phyloP scores from a whole-genome alignment of 2,113 vertebrate species.

The Datnioides undecimradiatus region DNA sequence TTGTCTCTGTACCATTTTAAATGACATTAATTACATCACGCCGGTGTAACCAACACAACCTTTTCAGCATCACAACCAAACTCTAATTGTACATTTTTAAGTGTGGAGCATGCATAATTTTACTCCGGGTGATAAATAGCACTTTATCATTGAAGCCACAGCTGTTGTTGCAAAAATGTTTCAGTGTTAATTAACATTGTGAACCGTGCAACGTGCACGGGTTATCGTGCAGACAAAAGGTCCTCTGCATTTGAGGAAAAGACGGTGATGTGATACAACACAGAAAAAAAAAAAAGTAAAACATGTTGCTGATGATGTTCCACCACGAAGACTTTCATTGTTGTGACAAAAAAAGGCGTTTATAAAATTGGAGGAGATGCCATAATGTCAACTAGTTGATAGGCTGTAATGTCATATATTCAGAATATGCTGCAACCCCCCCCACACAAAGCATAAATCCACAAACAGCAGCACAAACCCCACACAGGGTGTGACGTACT shows the following conservation, averaged over 20 bases:
- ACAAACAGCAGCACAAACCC: neutral
- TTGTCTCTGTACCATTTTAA: constrained; percentile 60
- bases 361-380: neutral
- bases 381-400: neutral
- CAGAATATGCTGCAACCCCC: neutral
- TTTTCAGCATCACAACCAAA: constrained; percentile 74
- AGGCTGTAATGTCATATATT: neutral
- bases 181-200: constrained; percentile 27
- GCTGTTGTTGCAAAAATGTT: constrained; percentile 30
- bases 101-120: constrained; percentile 78
- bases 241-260: neutral
- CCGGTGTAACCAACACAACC: constrained; percentile 62
- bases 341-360: neutral
- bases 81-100: constrained; percentile 78
- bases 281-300: neutral
- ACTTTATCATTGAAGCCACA: constrained; percentile 34
- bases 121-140: constrained; percentile 69
- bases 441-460: neutral
- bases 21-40: constrained; percentile 76
- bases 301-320: neutral
- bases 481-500: neutral
- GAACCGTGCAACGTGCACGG: constrained; percentile 1
- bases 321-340: neutral
- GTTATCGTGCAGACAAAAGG: constrained; percentile 6
- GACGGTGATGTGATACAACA: neutral